These are phyloP conservation scores for Menura novaehollandiae DNA, from an alignment of 2,113 vertebrate species.

Conservation along the genomic window DNA sequence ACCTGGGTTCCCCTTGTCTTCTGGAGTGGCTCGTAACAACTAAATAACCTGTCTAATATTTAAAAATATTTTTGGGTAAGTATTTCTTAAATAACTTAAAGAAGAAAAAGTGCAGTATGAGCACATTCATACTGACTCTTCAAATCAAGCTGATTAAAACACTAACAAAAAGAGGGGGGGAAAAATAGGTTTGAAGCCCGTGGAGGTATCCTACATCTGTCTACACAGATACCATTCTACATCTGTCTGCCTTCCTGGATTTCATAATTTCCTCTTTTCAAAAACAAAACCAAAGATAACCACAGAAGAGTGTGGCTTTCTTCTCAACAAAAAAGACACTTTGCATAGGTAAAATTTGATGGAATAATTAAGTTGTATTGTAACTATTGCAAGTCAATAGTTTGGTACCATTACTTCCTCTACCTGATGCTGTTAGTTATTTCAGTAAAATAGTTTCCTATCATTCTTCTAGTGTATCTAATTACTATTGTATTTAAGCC, in stretches of 20 bases:
- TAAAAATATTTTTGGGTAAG: not conserved
- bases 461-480: not conserved
- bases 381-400: not conserved
- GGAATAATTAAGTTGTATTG: not conserved
- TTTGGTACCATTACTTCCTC: not conserved
- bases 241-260: not conserved
- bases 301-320: not conserved
- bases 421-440: not conserved
- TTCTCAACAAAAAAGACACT: not conserved
- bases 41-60: not conserved
- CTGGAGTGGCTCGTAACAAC: too few relatives aligned
- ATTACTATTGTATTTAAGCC: not conserved
- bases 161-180: not conserved
- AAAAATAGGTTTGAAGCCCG: not conserved
- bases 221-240: not conserved
- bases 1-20: too few relatives aligned
- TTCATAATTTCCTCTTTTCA: not conserved
- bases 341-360: not conserved
- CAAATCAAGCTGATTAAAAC: not conserved
- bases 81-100: not conserved
- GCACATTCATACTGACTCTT: not conserved
- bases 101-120: not conserved
- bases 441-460: not conserved
- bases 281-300: not conserved
- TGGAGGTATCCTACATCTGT: not conserved